Percentiles rank a stretch among this genome's conserved stretches.
Evolutionary conservation across 1,140 invertebrate species (phyloP).

Genomic region (Helicoverpa zea): DNA sequence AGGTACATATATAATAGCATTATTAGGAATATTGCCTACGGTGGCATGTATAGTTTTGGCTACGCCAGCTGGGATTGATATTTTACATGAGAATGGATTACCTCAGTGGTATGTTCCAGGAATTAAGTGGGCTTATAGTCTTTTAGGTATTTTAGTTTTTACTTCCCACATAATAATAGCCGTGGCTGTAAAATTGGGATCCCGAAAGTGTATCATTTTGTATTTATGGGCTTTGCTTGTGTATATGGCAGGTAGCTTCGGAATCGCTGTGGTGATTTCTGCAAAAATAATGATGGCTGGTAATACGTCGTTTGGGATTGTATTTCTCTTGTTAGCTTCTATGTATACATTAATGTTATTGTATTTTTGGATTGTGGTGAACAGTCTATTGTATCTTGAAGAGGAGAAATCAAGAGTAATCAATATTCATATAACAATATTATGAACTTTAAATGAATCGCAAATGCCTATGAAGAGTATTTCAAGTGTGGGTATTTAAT

Average conservation of each 20-base stretch:
- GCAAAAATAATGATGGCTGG: conserved; percentile 39
- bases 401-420: conserved; percentile 49
- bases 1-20: conserved; percentile 48
- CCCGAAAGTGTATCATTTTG: conserved; percentile 39
- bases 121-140: conserved; percentile 15
- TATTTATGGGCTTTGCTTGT: conserved; percentile 49
- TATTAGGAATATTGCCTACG: conserved; percentile 48
- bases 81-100: conserved; percentile 23
- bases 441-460: conserved; percentile 14
- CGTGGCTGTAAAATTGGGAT: conserved; percentile 37
- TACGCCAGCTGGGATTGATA: background rate
- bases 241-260: conserved; percentile 46
- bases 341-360: conserved; percentile 46
- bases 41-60: conserved; percentile 36
- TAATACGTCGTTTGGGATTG: conserved; percentile 21
- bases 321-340: conserved; percentile 35
- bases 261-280: conserved; percentile 37
- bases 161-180: conserved; percentile 44
- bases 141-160: conserved; percentile 44
- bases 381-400: conserved; percentile 36
- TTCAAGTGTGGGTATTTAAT: background rate
- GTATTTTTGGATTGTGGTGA: conserved; percentile 56
- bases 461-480: background rate
- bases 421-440: conserved; percentile 52
- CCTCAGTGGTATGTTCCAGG: background rate